These are phyloP conservation scores for Hylomyscus alleni DNA, from an alignment of 2,797 vertebrate genomes.

Conservation along the genomic window DNA sequence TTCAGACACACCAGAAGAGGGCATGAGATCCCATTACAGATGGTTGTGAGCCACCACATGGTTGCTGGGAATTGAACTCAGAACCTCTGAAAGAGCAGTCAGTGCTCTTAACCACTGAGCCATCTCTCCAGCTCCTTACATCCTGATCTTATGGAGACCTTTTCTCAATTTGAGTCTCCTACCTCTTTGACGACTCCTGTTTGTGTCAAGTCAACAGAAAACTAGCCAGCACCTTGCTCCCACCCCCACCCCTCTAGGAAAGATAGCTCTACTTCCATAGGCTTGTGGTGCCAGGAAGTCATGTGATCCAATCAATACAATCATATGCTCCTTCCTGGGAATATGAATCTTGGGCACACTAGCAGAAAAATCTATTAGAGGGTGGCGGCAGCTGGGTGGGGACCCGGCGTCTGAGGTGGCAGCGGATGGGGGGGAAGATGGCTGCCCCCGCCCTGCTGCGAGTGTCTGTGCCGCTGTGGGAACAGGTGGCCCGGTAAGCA, in stretches of 20 bases:
- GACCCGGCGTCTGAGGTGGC: too few relatives aligned
- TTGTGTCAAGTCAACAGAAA: background rate
- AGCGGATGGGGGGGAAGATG: too few relatives aligned
- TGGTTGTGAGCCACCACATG: background rate
- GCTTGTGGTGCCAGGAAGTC: background rate
- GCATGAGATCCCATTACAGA: background rate
- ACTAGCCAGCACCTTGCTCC: background rate
- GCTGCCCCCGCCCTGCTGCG: too few relatives aligned
- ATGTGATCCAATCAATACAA: background rate
- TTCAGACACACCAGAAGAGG: background rate
- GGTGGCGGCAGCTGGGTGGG: background rate
- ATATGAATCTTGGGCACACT: background rate
- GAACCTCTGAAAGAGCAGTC: background rate
- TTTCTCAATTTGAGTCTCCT: background rate
- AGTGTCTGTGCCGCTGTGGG: too few relatives aligned
- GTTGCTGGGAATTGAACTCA: background rate
- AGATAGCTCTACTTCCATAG: background rate
- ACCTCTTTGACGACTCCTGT: background rate
- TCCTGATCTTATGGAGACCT: background rate
- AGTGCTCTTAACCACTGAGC: background rate
- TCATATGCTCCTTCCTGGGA: background rate
- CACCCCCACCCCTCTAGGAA: accelerated
- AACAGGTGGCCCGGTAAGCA: too few relatives aligned
- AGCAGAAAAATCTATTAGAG: background rate
- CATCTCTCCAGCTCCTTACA: background rate